Base-by-base conservation (phyloP, 2,797 vertebrate species). In the Urocyon cinereoargenteus region DNA sequence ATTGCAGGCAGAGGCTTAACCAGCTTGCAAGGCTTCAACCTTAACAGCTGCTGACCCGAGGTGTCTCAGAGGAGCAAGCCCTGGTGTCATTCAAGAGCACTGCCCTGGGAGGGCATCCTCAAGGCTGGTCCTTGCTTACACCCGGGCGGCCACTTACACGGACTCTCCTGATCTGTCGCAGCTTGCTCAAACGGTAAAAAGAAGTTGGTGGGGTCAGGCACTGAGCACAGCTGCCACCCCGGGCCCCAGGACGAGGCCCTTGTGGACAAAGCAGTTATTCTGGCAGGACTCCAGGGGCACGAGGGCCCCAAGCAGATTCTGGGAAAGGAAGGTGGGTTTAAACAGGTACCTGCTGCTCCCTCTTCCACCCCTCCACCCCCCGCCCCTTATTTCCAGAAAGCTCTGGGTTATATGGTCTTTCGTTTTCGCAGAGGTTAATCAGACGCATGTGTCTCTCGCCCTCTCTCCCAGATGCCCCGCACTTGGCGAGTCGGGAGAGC, bases 401-500 rank as follows among this genome's bases (percentile, higher is more conserved):
- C 84, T 86, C 75, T 90, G 61, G 36, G 28, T 77, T 72, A 9
- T 21, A 40, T 55, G 70, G 90, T 19, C 0, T 70, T 84, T 79
- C 18, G 6, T 28, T 45, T 84, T 72, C 1, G 59, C 1, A 0
- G 68, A 83, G 31, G 68, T 92, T 90, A 49, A 85, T 72, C n/a
- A 57, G 36, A 34, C 12, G 3, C 12, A 28, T 53, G 3, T 6
- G 51, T 84, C 3, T 12, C 57, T 31, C 34, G 10, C 62, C 1
- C 34, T 22, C 16, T 0, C 82, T 92, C 28, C 96, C 83, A 84
- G 96, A 88, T 19, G 73, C 90, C 92, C 53, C 1, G 36, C 45
- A 79, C 36, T 70, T 78, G 81, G 97, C 59, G 4, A 93, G 79
- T 36, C 72, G 4, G 6, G 90, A 73, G 82, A 73, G 82, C 36